A percentile compares a stretch with the other conserved stretches of the same genome.
Evolutionary conservation across 2,113 vertebrate genomes (phyloP).

Genomic region (Lasiurus borealis): DNA sequence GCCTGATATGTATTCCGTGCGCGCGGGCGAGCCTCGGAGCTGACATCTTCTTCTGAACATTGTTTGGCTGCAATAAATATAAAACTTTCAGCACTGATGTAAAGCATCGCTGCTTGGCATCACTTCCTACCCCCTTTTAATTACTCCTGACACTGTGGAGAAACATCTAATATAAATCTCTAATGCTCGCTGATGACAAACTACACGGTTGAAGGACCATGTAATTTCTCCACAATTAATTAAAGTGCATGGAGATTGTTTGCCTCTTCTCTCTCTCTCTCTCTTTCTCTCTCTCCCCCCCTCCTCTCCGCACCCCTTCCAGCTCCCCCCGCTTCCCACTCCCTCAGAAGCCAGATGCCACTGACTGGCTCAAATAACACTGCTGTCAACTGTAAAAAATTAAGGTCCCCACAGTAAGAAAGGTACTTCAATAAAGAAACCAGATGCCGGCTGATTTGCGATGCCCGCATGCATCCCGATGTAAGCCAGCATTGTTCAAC

Average conservation of each 20-base stretch:
- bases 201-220: conserved; percentile 99
- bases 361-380: conserved; percentile 96
- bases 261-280: accelerated
- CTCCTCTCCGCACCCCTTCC: background rate
- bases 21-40: conserved; percentile 85
- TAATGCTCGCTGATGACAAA: conserved; percentile 99
- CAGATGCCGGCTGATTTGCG: conserved; percentile 94
- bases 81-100: conserved; percentile 90
- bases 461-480: conserved; percentile 88
- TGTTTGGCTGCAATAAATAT: conserved; percentile 89
- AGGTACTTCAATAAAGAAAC: conserved; percentile 95
- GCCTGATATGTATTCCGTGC: conserved; percentile 87
- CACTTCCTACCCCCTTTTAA: conserved; percentile 96
- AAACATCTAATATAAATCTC: conserved; percentile 99
- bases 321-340: background rate
- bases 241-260: conserved; percentile 94
- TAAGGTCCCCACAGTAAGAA: conserved; percentile 95
- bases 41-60: conserved; percentile 91
- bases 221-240: conserved; percentile 99
- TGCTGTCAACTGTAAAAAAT: conserved; percentile 99
- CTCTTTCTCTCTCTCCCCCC: background rate
- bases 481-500: conserved; percentile 91
- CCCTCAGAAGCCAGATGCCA: conserved; percentile 95
- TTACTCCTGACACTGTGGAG: conserved; percentile 99
- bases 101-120: conserved; percentile 93